These are phyloP conservation scores for Phoebastria nigripes DNA, from an alignment of 2,797 vertebrate species.

Conservation along the genomic window DNA sequence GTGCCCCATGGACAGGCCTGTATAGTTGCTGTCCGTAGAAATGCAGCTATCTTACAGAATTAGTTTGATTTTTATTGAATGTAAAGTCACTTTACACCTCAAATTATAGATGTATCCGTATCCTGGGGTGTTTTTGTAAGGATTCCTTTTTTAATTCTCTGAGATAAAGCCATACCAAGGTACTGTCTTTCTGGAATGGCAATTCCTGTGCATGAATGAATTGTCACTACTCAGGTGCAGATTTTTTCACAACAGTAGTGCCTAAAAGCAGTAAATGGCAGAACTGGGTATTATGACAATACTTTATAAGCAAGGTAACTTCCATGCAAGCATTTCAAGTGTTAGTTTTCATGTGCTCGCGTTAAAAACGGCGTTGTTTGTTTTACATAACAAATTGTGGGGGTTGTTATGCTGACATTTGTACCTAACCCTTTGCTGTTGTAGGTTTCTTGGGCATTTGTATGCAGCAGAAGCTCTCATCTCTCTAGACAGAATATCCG, in stretches of 20 bases:
- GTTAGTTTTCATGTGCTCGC: not conserved
- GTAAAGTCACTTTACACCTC: not conserved
- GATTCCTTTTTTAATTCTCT: not conserved
- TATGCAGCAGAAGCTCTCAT: conserved; percentile 98
- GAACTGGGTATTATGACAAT: not conserved
- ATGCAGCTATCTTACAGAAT: not conserved
- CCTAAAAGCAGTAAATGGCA: not conserved
- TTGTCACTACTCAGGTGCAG: not conserved
- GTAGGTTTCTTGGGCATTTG: conserved; percentile 94
- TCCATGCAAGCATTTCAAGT: not conserved
- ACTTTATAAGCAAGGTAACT: not conserved
- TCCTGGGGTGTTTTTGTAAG: not conserved
- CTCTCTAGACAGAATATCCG: conserved; percentile 97
- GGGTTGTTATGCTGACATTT: not conserved
- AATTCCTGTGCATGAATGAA: not conserved
- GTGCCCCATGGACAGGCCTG: not conserved
- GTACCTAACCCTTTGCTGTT: conserved; percentile 33
- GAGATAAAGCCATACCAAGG: not conserved
- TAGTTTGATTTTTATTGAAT: not conserved
- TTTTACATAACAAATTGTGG: not conserved
- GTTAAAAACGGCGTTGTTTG: not conserved
- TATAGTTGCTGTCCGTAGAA: not conserved
- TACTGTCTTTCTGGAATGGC: not conserved
- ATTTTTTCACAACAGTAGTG: not conserved
- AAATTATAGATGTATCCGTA: not conserved